Base-by-base conservation (phyloP, 2,113 vertebrate genomes). In the Carassius gibelio region DNA sequence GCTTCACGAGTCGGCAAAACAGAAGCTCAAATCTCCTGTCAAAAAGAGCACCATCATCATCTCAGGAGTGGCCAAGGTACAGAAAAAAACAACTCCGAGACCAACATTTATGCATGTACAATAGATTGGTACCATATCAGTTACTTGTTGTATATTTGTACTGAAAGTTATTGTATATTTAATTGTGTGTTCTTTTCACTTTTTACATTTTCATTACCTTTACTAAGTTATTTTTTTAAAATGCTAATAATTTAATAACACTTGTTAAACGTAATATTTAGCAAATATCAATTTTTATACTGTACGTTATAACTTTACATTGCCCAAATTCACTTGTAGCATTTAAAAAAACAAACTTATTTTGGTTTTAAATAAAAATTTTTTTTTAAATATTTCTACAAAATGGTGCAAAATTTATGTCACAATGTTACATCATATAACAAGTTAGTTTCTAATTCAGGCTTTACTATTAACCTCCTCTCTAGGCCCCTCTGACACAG, bases 41-140 rank as follows among this genome's bases (percentile, higher is more conserved):
- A 99, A 97, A 93, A 99, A 98, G 89, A 99, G 97, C 87, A 99
- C 98, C 64, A 95, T 99, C 91, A 97, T 99, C 92, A 99, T 99
- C 93, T 99, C 98, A 1, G 98, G 98, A 83, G 94, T 99, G 62
- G 93, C 97, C 66, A 99, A 99, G 96, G 98, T 98, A 92, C 88
- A 30, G 15, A 42, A 36, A 10, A 30, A 13, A 30, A 48, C 62
- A 36, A 17, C 38, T 42, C 42, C 3, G 14, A 5, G 52, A 55
- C 14, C 14, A 14, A 55, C 4, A 17, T n/a, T 0, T 3, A 48
- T 50, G 38, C 21, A 23, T 74, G 9, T 48, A 34, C 64, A 17
- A 7, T 68, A 48, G 23, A n/a, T 23, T 45, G 8, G 17, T 74
- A n/a, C 36, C 69, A 74, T 4, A 74, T 11, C 30, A 19, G 26